A percentile compares a stretch with the other conserved stretches of the same genome.
Conservation (phyloP, 2,113 vertebrate species). For the Choloepus hoffmanni region DNA sequence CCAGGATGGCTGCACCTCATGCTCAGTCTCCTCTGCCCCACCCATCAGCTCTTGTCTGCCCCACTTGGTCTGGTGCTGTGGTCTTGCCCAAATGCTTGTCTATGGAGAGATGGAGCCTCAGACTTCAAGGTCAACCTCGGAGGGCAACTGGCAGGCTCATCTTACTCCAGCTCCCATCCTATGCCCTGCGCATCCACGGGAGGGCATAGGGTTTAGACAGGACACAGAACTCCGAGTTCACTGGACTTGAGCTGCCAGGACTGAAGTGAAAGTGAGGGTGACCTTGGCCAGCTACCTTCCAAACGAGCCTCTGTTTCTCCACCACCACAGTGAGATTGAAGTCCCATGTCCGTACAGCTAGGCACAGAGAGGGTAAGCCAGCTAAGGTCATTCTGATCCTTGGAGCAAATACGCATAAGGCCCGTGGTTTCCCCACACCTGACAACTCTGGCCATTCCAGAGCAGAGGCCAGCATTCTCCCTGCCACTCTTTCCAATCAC, state of each 20-base stretch:
- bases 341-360: fast-evolving
- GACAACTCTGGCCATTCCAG: not conserved
- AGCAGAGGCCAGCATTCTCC: too few relatives aligned
- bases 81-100: not conserved
- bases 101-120: too few relatives aligned
- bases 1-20: too few relatives aligned
- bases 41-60: not conserved
- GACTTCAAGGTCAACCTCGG: not conserved
- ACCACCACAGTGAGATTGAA: not conserved
- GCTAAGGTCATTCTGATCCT: not conserved
- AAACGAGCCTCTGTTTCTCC: not conserved
- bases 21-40: not conserved
- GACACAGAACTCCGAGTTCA: not conserved
- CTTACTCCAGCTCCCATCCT: not conserved
- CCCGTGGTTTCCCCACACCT: not conserved
- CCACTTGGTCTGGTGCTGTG: not conserved
- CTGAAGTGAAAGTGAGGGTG: not conserved
- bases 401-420: not conserved
- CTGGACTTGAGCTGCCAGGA: not conserved
- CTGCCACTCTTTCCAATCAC: not conserved
- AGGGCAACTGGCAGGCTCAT: not conserved
- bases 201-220: not conserved
- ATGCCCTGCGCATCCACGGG: not conserved
- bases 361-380: not conserved
- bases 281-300: not conserved